Conservation (phyloP, 2,888 invertebrate species). For the Dastarcus helophoroides region DNA sequence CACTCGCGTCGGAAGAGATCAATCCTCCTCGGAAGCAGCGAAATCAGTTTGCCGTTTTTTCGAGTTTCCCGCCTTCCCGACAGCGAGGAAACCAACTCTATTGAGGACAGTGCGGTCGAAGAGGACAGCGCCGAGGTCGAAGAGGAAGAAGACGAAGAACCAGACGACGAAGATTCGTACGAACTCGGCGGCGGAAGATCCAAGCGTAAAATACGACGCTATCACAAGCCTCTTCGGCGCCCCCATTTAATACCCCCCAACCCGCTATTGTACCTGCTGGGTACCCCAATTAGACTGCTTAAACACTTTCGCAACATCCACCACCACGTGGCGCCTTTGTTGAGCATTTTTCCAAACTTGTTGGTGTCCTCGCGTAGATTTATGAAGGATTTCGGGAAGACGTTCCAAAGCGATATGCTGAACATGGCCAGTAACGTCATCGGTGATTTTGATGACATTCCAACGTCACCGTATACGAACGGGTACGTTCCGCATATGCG, state of each 20-base stretch:
- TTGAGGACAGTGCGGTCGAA: constrained; percentile 9
- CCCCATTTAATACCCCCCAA: constrained; percentile 12
- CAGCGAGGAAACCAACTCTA: constrained; percentile 3
- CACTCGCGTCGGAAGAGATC: constrained; percentile 15
- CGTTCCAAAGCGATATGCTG: constrained; percentile 26
- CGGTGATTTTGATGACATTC: constrained; percentile 23
- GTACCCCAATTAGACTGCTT: constrained; percentile 27
- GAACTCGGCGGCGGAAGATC: not conserved
- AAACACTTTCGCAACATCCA: constrained; percentile 25
- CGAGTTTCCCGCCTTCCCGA: constrained; percentile 1
- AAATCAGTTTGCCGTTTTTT: constrained; percentile 19
- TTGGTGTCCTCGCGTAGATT: constrained; percentile 26
- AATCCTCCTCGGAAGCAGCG: constrained; percentile 16
- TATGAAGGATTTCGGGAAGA: constrained; percentile 26
- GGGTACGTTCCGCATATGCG: constrained; percentile 2
- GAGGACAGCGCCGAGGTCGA: constrained; percentile 1
- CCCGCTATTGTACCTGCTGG: constrained; percentile 27
- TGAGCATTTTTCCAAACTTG: constrained; percentile 27
- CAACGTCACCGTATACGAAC: too few species aligned
- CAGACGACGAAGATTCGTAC: constrained; percentile 5
- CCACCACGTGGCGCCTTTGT: constrained; percentile 25
- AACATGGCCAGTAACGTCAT: constrained; percentile 27
- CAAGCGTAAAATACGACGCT: too few species aligned
- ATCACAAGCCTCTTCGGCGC: constrained; percentile 4
- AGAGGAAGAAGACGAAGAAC: constrained; percentile 5